Percentiles rank a stretch among this genome's conserved stretches.
These are phyloP conservation scores for Ephialtes manifestator DNA, from an alignment of 2,888 invertebrate genomes.

Conservation along the genomic window DNA sequence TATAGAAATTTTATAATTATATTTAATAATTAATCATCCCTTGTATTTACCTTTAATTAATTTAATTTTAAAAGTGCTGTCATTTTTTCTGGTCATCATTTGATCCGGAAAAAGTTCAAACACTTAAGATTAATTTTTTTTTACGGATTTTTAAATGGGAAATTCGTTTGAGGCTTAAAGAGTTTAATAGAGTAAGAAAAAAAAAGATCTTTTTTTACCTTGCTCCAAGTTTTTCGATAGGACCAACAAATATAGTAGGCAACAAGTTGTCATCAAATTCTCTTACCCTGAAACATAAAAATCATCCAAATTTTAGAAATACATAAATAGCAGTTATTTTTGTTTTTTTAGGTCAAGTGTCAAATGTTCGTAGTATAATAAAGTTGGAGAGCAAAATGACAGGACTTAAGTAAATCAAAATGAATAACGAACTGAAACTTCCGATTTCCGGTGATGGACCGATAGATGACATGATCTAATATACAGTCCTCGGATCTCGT, in stretches of 20 bases:
- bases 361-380: background rate
- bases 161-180: too few species aligned
- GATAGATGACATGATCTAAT: background rate
- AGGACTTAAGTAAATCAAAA: background rate
- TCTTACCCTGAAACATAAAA: slow-evolving; percentile 27
- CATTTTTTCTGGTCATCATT: too few species aligned
- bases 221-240: background rate
- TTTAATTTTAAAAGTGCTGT: too few species aligned
- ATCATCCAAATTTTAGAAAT: background rate
- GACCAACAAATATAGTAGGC: background rate
- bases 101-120: too few species aligned
- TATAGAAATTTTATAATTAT: too few species aligned
- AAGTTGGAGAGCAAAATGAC: background rate
- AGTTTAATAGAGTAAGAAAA: too few species aligned
- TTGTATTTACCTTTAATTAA: too few species aligned
- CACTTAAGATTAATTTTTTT: too few species aligned
- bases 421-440: background rate
- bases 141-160: too few species aligned
- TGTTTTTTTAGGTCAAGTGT: background rate
- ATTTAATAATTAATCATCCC: too few species aligned
- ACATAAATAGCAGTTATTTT: background rate
- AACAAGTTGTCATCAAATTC: background rate
- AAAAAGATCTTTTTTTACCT: background rate
- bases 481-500: background rate
- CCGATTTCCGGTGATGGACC: background rate